Conservation (phyloP, 37 sponge, comb jelly and placozoan species). For the Dysidea cf. avara region DNA sequence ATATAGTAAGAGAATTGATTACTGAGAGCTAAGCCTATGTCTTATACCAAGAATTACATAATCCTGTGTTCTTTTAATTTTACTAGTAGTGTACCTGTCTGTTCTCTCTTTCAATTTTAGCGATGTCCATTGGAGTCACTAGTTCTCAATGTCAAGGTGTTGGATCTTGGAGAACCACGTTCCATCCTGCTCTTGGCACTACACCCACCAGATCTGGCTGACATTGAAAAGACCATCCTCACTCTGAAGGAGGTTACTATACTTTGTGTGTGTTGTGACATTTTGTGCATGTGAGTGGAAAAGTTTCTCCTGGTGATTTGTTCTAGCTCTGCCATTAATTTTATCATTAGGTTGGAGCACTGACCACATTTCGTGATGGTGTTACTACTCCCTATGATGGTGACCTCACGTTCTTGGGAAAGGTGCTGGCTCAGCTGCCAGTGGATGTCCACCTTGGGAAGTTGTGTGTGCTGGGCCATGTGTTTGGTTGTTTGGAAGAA, state of each 20-base stretch:
- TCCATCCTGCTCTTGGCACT: constrained; percentile 76
- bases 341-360: constrained; percentile 74
- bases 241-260: constrained; percentile 81
- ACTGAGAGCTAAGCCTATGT: no score
- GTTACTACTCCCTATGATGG: constrained; percentile 79
- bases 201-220: constrained; percentile 71
- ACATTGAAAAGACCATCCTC: constrained; percentile 81
- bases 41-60: no score
- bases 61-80: neutral
- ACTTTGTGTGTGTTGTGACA: no score
- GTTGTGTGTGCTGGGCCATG: constrained; percentile 87
- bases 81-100: neutral
- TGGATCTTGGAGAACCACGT: constrained; percentile 87
- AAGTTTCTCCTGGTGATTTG: no score
- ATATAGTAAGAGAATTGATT: no score
- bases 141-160: constrained; percentile 77
- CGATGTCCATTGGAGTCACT: constrained; percentile 80
- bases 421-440: constrained; percentile 73
- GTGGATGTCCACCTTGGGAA: constrained; percentile 79
- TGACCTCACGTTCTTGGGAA: constrained; percentile 86
- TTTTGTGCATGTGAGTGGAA: no score
- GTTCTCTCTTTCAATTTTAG: constrained; percentile 15
- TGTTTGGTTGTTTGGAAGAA: constrained; percentile 87
- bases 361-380: constrained; percentile 44
- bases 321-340: no score